Conservation (phyloP, 2,797 vertebrate species). For the Anas bernieri region DNA sequence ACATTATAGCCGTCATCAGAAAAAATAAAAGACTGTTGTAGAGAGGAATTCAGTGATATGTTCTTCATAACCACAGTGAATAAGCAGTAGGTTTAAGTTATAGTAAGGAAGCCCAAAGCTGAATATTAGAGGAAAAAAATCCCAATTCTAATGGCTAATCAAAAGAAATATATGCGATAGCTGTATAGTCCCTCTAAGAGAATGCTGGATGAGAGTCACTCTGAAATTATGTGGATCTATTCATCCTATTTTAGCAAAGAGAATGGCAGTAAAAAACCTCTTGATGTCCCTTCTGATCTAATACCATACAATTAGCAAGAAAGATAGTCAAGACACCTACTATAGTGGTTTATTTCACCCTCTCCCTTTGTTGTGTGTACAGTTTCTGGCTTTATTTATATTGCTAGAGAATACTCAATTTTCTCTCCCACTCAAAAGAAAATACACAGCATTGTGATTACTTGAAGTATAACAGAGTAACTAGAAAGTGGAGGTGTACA, state of each 20-base stretch:
- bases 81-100: background rate
- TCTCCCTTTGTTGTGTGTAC: background rate
- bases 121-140: background rate
- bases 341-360: background rate
- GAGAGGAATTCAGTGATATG: background rate
- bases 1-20: conserved; percentile 14
- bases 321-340: background rate
- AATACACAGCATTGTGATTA: conserved; percentile 28
- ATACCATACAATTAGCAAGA: background rate
- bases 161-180: background rate
- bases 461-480: conserved; percentile 36
- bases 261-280: background rate
- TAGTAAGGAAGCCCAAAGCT: background rate
- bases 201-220: background rate
- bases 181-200: background rate
- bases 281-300: background rate
- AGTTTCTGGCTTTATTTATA: conserved; percentile 34
- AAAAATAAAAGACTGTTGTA: conserved; percentile 42
- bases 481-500: conserved; percentile 25
- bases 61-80: background rate
- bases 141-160: background rate
- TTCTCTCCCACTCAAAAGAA: conserved; percentile 56
- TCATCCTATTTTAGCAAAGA: background rate
- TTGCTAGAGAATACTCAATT: conserved; percentile 11
- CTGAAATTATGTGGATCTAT: background rate